Conservation (phyloP, 64 coral and sea anemone genomes). For the Dendronephthya gigantea region DNA sequence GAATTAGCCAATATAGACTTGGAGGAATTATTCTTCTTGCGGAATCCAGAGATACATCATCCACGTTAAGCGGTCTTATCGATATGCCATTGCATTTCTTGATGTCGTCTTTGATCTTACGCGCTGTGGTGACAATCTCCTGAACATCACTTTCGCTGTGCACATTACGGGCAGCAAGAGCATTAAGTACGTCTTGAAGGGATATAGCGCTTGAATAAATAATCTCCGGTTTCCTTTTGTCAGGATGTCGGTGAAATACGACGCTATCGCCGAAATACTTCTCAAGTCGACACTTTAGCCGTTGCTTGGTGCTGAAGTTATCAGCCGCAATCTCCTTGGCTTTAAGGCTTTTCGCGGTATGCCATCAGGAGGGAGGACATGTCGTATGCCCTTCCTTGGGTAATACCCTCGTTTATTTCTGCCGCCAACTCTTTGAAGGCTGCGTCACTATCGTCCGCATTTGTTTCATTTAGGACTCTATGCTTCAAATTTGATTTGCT, state of each 20-base stretch:
- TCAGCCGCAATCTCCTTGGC: neutral
- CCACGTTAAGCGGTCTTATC: constrained; percentile 27
- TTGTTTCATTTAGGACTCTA: neutral
- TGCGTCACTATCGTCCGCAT: neutral
- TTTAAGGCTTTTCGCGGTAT: constrained; percentile 21
- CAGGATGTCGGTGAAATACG: no score
- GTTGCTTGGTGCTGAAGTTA: constrained; percentile 25
- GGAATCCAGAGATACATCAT: constrained; percentile 8
- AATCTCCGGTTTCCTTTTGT: no score
- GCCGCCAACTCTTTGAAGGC: constrained; percentile 18
- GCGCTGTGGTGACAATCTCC: no score
- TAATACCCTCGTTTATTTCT: constrained; percentile 20
- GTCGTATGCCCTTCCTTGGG: constrained; percentile 25
- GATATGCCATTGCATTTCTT: constrained; percentile 26
- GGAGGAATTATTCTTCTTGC: constrained; percentile 15
- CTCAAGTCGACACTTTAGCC: constrained; percentile 6
- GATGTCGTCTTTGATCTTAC: constrained; percentile 24
- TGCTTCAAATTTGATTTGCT: no score
- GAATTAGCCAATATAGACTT: constrained; percentile 27
- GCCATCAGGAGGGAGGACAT: constrained; percentile 27
- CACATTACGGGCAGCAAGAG: no score
- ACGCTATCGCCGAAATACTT: no score
- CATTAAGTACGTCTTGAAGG: no score
- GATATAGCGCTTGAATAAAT: no score
- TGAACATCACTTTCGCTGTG: no score